Evolutionary conservation across 2,113 vertebrate species (phyloP).

Genomic region (Stigmatopora nigra): DNA sequence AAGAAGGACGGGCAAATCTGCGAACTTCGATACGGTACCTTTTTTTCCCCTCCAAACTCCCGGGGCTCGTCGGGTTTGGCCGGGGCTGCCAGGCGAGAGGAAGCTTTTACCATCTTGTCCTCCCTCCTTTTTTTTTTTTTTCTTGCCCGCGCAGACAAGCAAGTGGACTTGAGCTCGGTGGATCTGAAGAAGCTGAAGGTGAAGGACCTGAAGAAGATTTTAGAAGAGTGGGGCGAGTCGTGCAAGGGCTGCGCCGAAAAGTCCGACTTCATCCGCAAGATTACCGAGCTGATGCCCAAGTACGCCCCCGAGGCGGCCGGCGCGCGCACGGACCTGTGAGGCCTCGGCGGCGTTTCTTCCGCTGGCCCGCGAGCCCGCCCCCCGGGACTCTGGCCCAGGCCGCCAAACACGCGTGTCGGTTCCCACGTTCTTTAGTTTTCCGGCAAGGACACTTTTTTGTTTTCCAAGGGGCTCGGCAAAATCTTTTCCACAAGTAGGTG

Average conservation of each 20-base stretch:
- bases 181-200: slow-evolving; percentile 94
- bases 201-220: slow-evolving; percentile 92
- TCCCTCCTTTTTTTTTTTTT: too few relatives aligned
- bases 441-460: too few relatives aligned
- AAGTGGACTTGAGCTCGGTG: slow-evolving; percentile 87
- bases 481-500: too few relatives aligned
- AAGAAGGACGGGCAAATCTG: slow-evolving; percentile 97
- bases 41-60: too few relatives aligned
- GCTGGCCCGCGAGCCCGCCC: too few relatives aligned
- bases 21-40: slow-evolving; percentile 90
- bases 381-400: too few relatives aligned
- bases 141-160: slow-evolving; percentile 76
- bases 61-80: background rate
- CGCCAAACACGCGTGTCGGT: too few relatives aligned
- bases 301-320: slow-evolving; percentile 85
- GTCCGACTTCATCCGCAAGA: slow-evolving; percentile 91
- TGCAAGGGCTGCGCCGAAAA: slow-evolving; percentile 97
- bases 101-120: background rate
- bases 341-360: too few relatives aligned
- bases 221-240: slow-evolving; percentile 94
- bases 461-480: too few relatives aligned
- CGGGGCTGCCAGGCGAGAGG: too few relatives aligned
- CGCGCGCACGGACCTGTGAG: slow-evolving; percentile 86
- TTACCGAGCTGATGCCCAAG: slow-evolving; percentile 95
- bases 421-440: too few relatives aligned